A percentile compares a stretch with the other conserved stretches of the same genome.
These are phyloP conservation scores for Drosophila borborema DNA, from an alignment of 2,888 invertebrate species.

Conservation along the genomic window DNA sequence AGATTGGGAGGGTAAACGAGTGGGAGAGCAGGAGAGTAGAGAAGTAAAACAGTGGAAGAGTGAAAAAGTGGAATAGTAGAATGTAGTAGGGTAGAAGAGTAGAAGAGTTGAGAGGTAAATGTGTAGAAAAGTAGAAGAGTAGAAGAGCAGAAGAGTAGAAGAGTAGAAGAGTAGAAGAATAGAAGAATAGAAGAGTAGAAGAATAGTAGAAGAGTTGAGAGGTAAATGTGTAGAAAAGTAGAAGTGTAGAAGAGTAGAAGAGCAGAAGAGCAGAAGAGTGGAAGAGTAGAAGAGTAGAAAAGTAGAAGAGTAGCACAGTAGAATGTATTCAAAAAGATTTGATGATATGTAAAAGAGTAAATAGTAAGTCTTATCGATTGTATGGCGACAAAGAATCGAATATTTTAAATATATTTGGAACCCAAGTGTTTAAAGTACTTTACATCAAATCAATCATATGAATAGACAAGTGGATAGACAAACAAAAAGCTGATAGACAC, in stretches of 20 bases:
- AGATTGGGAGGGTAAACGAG: not conserved
- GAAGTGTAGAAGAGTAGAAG: not conserved
- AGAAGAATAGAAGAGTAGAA: not conserved
- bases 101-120: not conserved
- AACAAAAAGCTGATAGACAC: not conserved
- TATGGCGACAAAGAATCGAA: not conserved
- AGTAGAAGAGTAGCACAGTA: no score
- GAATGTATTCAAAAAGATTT: not conserved
- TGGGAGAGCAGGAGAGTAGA: no score
- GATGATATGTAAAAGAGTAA: not conserved
- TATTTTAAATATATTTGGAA: not conserved
- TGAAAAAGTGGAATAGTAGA: not conserved
- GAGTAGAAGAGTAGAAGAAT: not conserved
- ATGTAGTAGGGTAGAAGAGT: not conserved
- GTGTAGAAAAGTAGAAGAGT: not conserved
- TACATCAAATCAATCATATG: not conserved
- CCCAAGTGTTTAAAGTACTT: not conserved
- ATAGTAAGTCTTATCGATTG: no score
- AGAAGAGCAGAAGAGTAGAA: not conserved
- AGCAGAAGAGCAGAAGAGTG: not conserved
- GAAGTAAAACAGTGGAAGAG: not conserved
- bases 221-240: not conserved
- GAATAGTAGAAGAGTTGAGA: not conserved
- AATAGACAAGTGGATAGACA: constrained; percentile 1
- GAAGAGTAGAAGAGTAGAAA: no score